These are phyloP conservation scores for Margarornis squamiger DNA, from an alignment of 2,797 vertebrate genomes.

Conservation along the genomic window DNA sequence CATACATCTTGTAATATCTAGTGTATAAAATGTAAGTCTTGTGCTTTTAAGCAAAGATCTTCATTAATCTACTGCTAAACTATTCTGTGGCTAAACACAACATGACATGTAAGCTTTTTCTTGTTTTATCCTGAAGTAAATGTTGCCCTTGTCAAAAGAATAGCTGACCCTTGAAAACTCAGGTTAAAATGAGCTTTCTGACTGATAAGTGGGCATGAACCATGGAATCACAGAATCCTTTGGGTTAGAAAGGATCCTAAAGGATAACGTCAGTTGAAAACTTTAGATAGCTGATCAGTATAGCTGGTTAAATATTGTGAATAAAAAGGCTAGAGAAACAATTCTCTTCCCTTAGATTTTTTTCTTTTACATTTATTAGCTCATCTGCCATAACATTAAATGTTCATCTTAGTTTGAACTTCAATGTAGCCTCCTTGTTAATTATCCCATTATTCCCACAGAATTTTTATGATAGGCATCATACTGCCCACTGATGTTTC, in stretches of 20 bases:
- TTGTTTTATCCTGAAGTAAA: neutral
- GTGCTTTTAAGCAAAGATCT: neutral
- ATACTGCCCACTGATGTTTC: neutral
- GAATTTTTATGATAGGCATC: neutral
- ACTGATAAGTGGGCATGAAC: neutral
- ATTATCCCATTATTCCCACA: neutral
- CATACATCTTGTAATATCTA: neutral
- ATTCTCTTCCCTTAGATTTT: neutral
- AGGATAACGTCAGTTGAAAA: neutral
- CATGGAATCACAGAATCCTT: neutral
- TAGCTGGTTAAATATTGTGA: conserved; percentile 3
- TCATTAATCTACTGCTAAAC: neutral
- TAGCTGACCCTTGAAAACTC: neutral
- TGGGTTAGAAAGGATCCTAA: neutral
- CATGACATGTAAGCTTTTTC: neutral
- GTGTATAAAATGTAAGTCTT: neutral
- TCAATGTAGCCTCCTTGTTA: neutral
- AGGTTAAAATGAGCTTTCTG: neutral
- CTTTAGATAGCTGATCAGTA: neutral
- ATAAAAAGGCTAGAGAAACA: neutral
- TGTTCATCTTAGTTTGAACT: conserved; percentile 10
- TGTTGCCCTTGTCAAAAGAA: neutral
- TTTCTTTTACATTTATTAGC: neutral
- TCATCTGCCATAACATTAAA: conserved; percentile 35
- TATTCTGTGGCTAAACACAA: neutral